These are phyloP conservation scores for Chaetops frenatus DNA, from an alignment of 2,113 vertebrate genomes.

Conservation along the genomic window DNA sequence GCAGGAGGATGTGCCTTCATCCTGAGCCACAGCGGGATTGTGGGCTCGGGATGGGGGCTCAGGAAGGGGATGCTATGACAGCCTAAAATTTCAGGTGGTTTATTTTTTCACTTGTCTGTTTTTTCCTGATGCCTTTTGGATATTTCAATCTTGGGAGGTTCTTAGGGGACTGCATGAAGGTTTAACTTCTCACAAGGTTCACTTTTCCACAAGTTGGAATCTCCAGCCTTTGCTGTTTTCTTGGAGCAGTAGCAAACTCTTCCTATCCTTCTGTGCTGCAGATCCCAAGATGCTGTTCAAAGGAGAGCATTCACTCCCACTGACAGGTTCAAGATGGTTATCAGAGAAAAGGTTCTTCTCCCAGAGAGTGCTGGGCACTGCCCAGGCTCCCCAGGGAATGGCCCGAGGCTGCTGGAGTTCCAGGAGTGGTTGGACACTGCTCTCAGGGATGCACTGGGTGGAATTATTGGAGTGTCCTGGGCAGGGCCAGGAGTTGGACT, in stretches of 20 bases:
- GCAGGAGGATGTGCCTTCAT: fast-evolving
- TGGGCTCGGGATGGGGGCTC: fast-evolving
- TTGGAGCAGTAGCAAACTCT: neutral
- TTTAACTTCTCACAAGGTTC: neutral
- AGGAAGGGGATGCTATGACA: neutral
- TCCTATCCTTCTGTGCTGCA: neutral
- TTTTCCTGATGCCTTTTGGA: neutral
- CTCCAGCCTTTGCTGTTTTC: neutral
- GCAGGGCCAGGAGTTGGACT: fast-evolving
- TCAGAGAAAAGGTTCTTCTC: neutral
- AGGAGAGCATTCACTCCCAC: neutral
- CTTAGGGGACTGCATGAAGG: neutral
- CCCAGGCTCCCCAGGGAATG: neutral
- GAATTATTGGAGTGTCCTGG: neutral
- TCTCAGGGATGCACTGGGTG: neutral
- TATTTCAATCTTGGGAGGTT: neutral
- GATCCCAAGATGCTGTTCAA: neutral
- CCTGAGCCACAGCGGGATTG: fast-evolving
- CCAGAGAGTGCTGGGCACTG: neutral
- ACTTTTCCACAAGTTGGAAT: neutral
- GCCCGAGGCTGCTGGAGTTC: neutral
- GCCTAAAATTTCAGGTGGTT: neutral
- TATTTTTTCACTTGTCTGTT: neutral
- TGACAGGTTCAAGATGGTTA: neutral
- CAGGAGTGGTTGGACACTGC: fast-evolving